Percentiles rank a stretch among this genome's conserved stretches.
Evolutionary conservation across 1,140 invertebrate species (phyloP).

Genomic region (Drosophila nigromelanica): DNA sequence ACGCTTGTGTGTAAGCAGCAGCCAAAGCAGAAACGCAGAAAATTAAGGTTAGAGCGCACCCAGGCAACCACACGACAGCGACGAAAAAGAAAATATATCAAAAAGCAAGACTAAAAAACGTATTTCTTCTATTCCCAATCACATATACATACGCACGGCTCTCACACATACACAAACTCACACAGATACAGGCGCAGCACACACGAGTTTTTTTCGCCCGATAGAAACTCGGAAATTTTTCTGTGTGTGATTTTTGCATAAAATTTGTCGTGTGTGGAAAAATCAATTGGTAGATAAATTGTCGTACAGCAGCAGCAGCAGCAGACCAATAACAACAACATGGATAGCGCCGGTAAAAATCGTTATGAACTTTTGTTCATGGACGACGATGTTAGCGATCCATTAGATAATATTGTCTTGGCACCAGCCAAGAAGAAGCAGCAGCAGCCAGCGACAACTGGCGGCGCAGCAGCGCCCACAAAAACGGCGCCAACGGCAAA

Average conservation of each 20-base stretch:
- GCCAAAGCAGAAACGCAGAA: slow-evolving; percentile 78
- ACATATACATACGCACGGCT: slow-evolving; percentile 14
- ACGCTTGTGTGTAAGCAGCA: slow-evolving; percentile 63
- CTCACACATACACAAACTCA: slow-evolving; percentile 13
- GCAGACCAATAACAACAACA: slow-evolving; percentile 82
- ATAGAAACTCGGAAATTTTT: slow-evolving; percentile 39
- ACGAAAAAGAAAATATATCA: slow-evolving; percentile 69
- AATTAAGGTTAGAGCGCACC: slow-evolving; percentile 83
- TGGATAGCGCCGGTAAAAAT: slow-evolving; percentile 98
- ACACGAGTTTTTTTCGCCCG: slow-evolving; percentile 45
- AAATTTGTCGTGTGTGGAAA: slow-evolving; percentile 55
- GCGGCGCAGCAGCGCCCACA: slow-evolving; percentile 87
- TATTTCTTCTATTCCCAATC: slow-evolving; percentile 36
- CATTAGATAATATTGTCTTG: slow-evolving; percentile 93
- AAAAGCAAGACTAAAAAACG: slow-evolving; percentile 48
- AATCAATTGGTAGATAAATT: slow-evolving; percentile 64
- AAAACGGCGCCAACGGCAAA: slow-evolving; percentile 59
- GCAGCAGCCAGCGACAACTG: slow-evolving; percentile 87
- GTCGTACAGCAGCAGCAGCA: slow-evolving; percentile 40
- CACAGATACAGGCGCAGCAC: slow-evolving; percentile 36
- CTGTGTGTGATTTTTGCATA: slow-evolving; percentile 46
- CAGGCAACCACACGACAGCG: slow-evolving; percentile 61
- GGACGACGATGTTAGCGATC: slow-evolving; percentile 94
- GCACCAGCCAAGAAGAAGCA: slow-evolving; percentile 87
- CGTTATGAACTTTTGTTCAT: slow-evolving; percentile 95